Evolutionary conservation across 2,113 vertebrate species (phyloP).

Genomic region (Phyllostomus discolor): DNA sequence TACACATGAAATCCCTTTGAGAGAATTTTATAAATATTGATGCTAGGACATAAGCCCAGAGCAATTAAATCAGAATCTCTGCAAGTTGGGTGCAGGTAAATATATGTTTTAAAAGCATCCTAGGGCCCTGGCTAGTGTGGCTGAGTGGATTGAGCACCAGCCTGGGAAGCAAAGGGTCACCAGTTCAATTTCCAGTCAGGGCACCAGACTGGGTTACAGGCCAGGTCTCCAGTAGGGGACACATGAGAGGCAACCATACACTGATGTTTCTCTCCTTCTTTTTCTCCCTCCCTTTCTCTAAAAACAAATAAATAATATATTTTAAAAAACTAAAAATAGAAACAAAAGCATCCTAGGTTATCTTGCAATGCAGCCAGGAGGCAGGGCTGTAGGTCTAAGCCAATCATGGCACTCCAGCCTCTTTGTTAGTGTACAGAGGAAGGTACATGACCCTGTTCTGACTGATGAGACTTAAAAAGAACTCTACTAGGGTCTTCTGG

Average conservation of each 20-base stretch:
- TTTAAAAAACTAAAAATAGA: too few species aligned
- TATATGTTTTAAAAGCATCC: neutral
- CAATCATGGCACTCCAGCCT: neutral
- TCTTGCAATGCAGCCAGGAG: too few species aligned
- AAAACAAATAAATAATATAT: too few species aligned
- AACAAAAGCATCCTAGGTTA: neutral
- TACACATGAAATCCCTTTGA: neutral
- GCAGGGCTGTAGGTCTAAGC: neutral
- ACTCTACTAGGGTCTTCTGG: neutral
- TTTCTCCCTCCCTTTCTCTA: too few species aligned
- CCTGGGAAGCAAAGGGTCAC: too few species aligned
- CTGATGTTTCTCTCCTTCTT: too few species aligned
- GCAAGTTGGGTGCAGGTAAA: neutral
- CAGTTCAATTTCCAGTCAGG: too few species aligned
- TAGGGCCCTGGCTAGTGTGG: too few species aligned
- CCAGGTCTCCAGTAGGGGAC: too few species aligned
- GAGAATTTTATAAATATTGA: neutral
- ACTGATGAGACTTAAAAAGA: neutral
- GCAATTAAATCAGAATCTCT: neutral
- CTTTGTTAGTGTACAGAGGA: neutral
- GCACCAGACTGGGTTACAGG: too few species aligned
- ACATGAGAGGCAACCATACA: too few species aligned
- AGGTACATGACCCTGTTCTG: neutral
- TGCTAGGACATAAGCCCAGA: neutral
- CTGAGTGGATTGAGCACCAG: too few species aligned